Conservation (phyloP, 2,888 invertebrate species). For the Orchestes rusci region DNA sequence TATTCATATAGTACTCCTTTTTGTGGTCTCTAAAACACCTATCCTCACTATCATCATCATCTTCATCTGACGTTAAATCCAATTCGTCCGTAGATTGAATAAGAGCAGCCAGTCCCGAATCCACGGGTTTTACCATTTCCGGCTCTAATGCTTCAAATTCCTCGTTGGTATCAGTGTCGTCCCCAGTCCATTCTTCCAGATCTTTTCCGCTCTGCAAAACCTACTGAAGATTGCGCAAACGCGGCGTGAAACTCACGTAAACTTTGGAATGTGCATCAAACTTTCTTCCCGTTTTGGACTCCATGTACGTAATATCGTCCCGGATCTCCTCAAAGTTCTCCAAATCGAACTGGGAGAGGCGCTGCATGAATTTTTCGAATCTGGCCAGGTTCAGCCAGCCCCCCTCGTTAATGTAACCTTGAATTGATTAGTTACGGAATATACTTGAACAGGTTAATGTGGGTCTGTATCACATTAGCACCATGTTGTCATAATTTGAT, state of each 20-base stretch:
- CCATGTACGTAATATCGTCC: conserved; percentile 78
- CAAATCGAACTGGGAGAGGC: conserved; percentile 64
- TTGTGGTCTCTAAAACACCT: conserved; percentile 68
- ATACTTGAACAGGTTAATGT: too few species aligned
- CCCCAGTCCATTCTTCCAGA: conserved; percentile 31
- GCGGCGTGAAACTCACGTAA: conserved; percentile 20
- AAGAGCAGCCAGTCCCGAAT: conserved; percentile 52
- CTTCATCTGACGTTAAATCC: conserved; percentile 25
- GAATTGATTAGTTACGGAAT: conserved; percentile 22
- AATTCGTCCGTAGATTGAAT: conserved; percentile 57
- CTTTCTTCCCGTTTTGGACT: conserved; percentile 55
- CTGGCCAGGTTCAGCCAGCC: conserved; percentile 76
- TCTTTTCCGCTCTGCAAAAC: conserved; percentile 17
- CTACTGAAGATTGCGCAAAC: background rate
- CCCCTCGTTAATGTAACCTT: conserved; percentile 88
- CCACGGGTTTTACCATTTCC: conserved; percentile 25
- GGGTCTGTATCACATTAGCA: too few species aligned
- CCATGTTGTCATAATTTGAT: too few species aligned
- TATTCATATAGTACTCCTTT: conserved; percentile 85
- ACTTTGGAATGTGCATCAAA: conserved; percentile 27
- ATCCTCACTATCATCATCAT: conserved; percentile 46
- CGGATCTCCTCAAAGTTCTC: conserved; percentile 69
- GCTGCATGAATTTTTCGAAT: conserved; percentile 79
- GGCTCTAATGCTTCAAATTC: conserved; percentile 40
- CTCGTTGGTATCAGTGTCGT: conserved; percentile 45